Evolutionary conservation across 2,888 invertebrate genomes (phyloP), one percentile per base, ranked within the genome.

Genomic region (Dermolepida albohirtum): DNA sequence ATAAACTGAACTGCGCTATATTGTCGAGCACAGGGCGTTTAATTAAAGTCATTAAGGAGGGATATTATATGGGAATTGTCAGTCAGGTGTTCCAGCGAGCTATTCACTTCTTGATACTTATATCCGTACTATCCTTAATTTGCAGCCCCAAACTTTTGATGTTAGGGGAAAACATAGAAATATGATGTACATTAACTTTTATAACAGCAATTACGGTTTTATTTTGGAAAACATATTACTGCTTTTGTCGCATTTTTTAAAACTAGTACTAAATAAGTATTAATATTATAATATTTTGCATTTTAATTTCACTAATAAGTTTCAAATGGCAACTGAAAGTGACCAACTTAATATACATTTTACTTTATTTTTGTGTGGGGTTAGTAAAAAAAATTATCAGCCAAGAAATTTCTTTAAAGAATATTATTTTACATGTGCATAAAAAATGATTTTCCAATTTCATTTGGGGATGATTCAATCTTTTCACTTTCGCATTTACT

Each of bases 41-140:
- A 75, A 75, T 75, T 75, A 75, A 75, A 74, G 63, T 71, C 74
- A 74, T 75, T 74, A 74, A 69, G 63, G 44, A 65, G 68, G 74
- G 72, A 73, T 74, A 72, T 70, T 69, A 74, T 74, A 71, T 71
- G 73, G 70, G 73, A 68, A 74, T 75, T 72, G 74, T 74, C 74
- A 73, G 73, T 71, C 74, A 74, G 74, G 74, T 73, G 72, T 62
- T 59, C 44, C 59, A 8, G 47, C 47, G 17, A 14, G 14, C 5
- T 14, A 8, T 10, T 16, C 44, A 52, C 29, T 52, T 52, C 51
- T 52, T 52, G 34, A 52, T 52, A 52, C 54, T 40, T 40, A 34
- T 34, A 34, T 54, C 62, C 27, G 34, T 22, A 51, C 67, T 43
- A 51, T 51, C 67, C 47, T 51, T 51, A 43, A 59, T 67, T 67